phyloP scores from a whole-genome alignment of 2,797 vertebrate genomes.

The Acipenser oxyrinchus region DNA sequence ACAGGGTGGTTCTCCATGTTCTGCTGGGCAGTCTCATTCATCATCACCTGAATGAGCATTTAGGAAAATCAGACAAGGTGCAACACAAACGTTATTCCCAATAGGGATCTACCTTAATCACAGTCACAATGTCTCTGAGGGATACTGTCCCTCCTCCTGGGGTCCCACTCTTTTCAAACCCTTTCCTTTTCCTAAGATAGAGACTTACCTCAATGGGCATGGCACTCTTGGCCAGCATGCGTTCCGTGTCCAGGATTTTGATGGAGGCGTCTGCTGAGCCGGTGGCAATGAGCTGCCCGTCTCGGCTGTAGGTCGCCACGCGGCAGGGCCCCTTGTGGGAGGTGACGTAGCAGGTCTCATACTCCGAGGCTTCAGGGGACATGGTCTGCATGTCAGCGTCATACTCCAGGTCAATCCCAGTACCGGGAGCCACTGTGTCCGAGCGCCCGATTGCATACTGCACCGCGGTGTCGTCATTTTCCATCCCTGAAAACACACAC shows the following conservation, averaged over 20 bases:
- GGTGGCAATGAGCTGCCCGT: slow-evolving; percentile 91
- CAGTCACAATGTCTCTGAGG: too few species aligned
- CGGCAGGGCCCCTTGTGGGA: slow-evolving; percentile 95
- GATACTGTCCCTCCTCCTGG: too few species aligned
- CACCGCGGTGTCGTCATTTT: slow-evolving; percentile 89
- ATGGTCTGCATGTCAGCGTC: slow-evolving; percentile 95
- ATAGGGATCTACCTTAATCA: too few species aligned
- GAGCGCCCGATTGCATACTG: slow-evolving; percentile 93
- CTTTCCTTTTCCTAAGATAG: not conserved
- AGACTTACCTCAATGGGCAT: slow-evolving; percentile 89
- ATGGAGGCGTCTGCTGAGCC: slow-evolving; percentile 95
- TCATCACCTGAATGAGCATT: slow-evolving; percentile 76
- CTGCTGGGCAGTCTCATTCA: slow-evolving; percentile 97
- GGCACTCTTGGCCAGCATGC: slow-evolving; percentile 95
- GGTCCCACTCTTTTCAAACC: too few species aligned
- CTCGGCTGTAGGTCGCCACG: slow-evolving; percentile 88
- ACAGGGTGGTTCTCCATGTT: slow-evolving; percentile 99
- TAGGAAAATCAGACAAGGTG: too few species aligned
- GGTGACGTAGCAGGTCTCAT: slow-evolving; percentile 95
- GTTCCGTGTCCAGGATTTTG: slow-evolving; percentile 94
- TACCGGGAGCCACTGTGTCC: slow-evolving; percentile 87
- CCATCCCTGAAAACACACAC: slow-evolving; percentile 72
- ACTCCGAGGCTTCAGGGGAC: slow-evolving; percentile 95
- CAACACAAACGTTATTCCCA: too few species aligned
- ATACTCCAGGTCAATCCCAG: slow-evolving; percentile 92